Evolutionary conservation across 2,888 invertebrate genomes (phyloP), one percentile per base, ranked within the genome.

Genomic region (Drosophila cracens): DNA sequence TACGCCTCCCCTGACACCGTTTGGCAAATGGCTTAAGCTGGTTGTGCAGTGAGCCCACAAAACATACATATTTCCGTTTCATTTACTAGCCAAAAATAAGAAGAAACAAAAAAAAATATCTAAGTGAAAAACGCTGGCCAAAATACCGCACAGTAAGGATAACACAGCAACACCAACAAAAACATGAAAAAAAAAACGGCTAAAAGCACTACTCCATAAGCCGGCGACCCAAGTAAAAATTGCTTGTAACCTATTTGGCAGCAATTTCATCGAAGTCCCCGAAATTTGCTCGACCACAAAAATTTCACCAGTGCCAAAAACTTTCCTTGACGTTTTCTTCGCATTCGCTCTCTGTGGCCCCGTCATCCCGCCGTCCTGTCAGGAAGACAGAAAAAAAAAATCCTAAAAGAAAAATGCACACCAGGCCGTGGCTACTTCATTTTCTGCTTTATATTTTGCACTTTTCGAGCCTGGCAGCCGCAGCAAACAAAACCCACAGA

Each of bases 231-330:
- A 76, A 73, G 87, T 84, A 82, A 82, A 89, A 87, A 85, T 89
- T 76, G 86, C 86, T 86, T 86, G 87, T 87, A 87, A 90, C 90
- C 87, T 86, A 90, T 87, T 87, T 87, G 87, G 87, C 87, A 87
- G 87, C 87, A 88, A 90, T 89, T 86, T 85, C 87, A 90, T 87
- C 89, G 89, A 86, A 86, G 84, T 72, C 83, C 82, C 83, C 90
- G 78, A 88, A 88, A 86, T 90, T 82, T 90, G 85, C 81, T 87
- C 82, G 88, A 86, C 85, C 85, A 86, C 85, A 86, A 86, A 86
- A 89, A 85, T 89, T 89, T 84, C 82, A 59, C 75, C 73, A 78
- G 66, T 66, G 82, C 76, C 73, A 68, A 68, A 64, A 89, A 84
- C 89, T 89, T 87, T 88, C 90, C 83, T 86, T 84, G 71, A 68